Evolutionary conservation across 2,797 vertebrate species (phyloP).

Genomic region (Cossypha heuglini): DNA sequence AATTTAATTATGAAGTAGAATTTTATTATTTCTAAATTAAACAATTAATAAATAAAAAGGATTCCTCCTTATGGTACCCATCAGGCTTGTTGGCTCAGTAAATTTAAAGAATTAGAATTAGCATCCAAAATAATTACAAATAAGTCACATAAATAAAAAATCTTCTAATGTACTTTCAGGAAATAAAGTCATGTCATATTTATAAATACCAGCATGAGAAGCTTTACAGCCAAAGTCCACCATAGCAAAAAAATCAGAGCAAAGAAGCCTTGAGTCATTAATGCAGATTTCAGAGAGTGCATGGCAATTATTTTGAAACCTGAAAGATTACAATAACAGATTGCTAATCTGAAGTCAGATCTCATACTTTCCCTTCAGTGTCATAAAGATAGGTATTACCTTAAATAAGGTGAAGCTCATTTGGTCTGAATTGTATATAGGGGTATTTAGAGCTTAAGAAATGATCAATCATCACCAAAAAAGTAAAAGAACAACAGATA

Average conservation of each 20-base stretch:
- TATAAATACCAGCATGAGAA: constrained; percentile 5
- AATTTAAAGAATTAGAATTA: constrained; percentile 35
- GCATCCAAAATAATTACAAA: constrained; percentile 14
- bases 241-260: neutral
- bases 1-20: neutral
- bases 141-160: constrained; percentile 35
- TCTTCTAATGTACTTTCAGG: constrained; percentile 26
- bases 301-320: neutral
- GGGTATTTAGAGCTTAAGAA: neutral
- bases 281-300: neutral
- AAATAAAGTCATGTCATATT: constrained; percentile 14
- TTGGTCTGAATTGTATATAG: neutral
- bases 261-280: neutral
- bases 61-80: neutral
- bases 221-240: constrained; percentile 20
- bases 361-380: neutral
- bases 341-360: neutral
- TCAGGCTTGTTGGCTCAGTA: neutral
- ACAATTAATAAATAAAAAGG: constrained; percentile 1
- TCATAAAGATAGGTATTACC: neutral
- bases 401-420: neutral
- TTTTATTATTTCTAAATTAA: constrained; percentile 11
- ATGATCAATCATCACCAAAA: neutral
- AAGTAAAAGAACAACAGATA: neutral
- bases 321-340: neutral